A percentile compares a stretch with the other conserved stretches of the same genome.
phyloP scores from a whole-genome alignment of 2,113 vertebrate genomes.

The Lamprotornis superbus region DNA sequence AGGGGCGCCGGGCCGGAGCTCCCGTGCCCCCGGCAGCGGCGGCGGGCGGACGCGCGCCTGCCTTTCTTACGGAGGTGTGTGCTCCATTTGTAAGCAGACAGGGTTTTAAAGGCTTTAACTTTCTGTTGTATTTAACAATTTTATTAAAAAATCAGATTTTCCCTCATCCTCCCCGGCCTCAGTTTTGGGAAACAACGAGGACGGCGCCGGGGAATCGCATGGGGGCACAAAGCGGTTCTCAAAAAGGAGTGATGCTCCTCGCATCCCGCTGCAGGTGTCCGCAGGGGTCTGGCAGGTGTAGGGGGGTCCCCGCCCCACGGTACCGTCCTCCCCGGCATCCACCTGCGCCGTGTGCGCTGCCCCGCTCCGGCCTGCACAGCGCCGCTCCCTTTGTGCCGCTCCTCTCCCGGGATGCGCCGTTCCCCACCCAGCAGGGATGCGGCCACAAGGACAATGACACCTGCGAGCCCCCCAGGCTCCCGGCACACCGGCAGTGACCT shows the following conservation, averaged over 20 bases:
- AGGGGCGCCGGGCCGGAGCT: not conserved
- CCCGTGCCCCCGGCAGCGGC: not conserved
- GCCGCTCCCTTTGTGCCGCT: not conserved
- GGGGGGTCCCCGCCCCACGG: not conserved
- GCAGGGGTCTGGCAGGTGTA: not conserved
- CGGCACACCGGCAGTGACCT: not conserved
- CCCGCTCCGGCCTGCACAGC: rapidly evolving
- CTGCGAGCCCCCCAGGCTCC: not conserved
- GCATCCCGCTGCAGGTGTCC: rapidly evolving
- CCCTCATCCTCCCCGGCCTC: not conserved
- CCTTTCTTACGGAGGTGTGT: not conserved
- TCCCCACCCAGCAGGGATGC: not conserved
- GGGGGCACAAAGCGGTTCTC: not conserved
- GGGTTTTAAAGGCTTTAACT: too few species aligned
- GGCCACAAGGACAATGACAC: not conserved
- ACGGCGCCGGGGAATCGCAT: not conserved
- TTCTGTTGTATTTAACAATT: not conserved
- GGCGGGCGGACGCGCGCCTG: not conserved
- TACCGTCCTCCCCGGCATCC: not conserved
- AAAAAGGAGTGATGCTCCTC: not conserved
- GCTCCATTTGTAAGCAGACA: not conserved
- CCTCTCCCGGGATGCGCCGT: not conserved
- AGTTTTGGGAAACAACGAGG: not conserved
- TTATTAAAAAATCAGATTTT: not conserved
- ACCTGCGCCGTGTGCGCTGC: not conserved